These are phyloP conservation scores for Eucera pruinosa DNA, from an alignment of 2,888 invertebrate genomes.

Conservation along the genomic window DNA sequence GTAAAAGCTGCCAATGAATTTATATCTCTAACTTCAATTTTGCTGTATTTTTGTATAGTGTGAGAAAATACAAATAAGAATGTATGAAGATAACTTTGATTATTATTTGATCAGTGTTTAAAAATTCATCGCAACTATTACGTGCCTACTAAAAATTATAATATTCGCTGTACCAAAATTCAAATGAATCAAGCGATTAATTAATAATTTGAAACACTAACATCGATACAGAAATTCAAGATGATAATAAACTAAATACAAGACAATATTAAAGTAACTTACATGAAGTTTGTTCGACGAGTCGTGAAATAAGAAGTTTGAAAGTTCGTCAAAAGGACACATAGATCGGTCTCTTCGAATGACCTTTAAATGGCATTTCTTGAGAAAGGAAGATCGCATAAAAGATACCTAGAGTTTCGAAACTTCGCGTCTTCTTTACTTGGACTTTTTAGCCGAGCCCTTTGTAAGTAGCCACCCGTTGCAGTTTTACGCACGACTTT, in stretches of 20 bases:
- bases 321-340: constrained; percentile 1
- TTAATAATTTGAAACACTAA: too few species aligned
- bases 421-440: constrained; percentile 43
- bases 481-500: constrained; percentile 58
- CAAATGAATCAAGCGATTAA: too few species aligned
- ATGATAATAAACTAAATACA: too few species aligned
- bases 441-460: constrained; percentile 32
- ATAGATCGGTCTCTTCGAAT: constrained; percentile 19
- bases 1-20: too few species aligned
- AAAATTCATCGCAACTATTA: too few species aligned
- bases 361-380: constrained; percentile 64
- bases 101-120: background rate
- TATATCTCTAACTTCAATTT: too few species aligned
- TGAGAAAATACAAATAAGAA: too few species aligned
- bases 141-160: too few species aligned
- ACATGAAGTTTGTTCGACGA: background rate
- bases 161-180: too few species aligned
- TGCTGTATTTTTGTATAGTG: too few species aligned
- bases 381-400: constrained; percentile 37
- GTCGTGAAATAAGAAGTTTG: constrained; percentile 2
- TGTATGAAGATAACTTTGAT: background rate
- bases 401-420: constrained; percentile 42
- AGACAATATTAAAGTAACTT: too few species aligned
- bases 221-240: too few species aligned
- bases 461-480: constrained; percentile 29